Conservation (phyloP, 2,113 vertebrate genomes). For the Dinomys branickii region DNA sequence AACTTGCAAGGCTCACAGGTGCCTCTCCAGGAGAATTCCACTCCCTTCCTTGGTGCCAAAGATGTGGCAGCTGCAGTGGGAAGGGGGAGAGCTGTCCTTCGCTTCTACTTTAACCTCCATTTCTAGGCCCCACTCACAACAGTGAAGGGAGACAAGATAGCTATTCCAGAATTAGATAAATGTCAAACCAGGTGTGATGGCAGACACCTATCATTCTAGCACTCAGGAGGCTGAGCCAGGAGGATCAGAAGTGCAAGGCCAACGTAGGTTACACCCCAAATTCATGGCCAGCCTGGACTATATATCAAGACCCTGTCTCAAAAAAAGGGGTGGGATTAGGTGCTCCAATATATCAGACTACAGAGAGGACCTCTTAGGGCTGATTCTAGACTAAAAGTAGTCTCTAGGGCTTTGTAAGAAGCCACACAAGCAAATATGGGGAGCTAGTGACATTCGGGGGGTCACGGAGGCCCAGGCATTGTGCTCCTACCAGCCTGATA, state of each 20-base stretch:
- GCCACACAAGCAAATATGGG: neutral
- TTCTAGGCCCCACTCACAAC: neutral
- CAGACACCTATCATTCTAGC: neutral
- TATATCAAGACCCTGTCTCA: neutral
- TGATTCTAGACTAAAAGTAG: neutral
- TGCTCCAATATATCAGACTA: neutral
- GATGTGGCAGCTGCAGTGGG: neutral
- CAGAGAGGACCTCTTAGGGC: neutral
- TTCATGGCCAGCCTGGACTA: neutral
- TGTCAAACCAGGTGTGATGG: neutral
- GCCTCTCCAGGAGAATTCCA: neutral
- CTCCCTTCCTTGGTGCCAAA: neutral
- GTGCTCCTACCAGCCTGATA: neutral
- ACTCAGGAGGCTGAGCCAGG: neutral
- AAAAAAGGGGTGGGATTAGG: neutral
- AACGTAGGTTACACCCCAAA: neutral
- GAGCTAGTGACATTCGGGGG: neutral
- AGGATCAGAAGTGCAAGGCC: neutral
- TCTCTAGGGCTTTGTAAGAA: conserved; percentile 20
- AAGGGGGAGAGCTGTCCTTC: neutral
- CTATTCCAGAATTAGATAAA: neutral
- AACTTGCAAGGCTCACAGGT: neutral
- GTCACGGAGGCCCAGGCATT: neutral
- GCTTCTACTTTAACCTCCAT: neutral
- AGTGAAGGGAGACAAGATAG: neutral